Conservation (phyloP, 2,797 vertebrate species). For the Propithecus perrieri region DNA sequence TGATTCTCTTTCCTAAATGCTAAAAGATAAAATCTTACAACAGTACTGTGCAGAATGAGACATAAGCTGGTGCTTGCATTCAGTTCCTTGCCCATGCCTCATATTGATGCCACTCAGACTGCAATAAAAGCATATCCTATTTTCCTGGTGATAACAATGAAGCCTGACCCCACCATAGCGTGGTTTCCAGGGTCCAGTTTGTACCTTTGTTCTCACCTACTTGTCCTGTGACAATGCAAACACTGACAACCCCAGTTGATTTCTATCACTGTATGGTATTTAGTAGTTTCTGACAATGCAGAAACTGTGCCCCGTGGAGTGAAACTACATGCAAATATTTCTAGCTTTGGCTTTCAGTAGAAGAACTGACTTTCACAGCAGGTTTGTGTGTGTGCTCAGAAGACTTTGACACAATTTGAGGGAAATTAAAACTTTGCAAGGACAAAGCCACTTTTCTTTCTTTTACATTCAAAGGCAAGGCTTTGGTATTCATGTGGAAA, state of each 20-base stretch:
- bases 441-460: neutral
- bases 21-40: neutral
- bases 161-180: rapidly evolving
- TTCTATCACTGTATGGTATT: neutral
- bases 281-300: neutral
- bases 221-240: neutral
- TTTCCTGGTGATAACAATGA: neutral
- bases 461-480: conserved; percentile 6
- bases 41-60: neutral
- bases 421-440: conserved; percentile 28
- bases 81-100: neutral
- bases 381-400: neutral
- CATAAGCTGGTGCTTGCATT: neutral
- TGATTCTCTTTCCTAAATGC: neutral
- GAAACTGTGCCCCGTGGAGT: neutral
- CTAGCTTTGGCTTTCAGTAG: neutral
- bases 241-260: neutral
- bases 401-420: neutral
- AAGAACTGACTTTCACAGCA: neutral
- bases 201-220: neutral
- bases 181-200: neutral
- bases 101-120: neutral
- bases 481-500: conserved; percentile 8
- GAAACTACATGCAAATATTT: neutral
- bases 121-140: neutral